phyloP scores from a whole-genome alignment of 2,113 vertebrate genomes.

The Manacus vitellinus region DNA sequence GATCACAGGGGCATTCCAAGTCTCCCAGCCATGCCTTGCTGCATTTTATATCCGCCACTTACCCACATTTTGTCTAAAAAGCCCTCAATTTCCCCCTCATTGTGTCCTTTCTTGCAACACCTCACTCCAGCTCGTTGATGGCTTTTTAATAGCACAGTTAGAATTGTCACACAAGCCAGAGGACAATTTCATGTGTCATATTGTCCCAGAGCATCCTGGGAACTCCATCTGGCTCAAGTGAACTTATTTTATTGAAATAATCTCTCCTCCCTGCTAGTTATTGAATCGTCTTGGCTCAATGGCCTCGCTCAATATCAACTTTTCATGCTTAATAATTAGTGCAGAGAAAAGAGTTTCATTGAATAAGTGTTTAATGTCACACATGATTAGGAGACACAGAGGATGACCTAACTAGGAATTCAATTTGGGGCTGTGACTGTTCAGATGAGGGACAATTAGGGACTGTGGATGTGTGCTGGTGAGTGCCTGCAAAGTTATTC shows the following conservation, averaged over 20 bases:
- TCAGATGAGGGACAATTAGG: background rate
- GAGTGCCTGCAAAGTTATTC: background rate
- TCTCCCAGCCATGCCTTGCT: background rate
- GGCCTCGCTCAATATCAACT: slow-evolving; percentile 53
- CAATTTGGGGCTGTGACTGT: background rate
- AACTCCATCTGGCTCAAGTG: slow-evolving; percentile 5
- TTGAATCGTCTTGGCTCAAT: slow-evolving; percentile 50
- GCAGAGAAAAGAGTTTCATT: slow-evolving; percentile 30
- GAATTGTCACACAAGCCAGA: slow-evolving; percentile 40
- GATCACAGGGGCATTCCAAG: background rate
- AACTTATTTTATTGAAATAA: slow-evolving; percentile 55
- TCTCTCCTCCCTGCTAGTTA: slow-evolving; percentile 59
- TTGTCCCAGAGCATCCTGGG: slow-evolving; percentile 12
- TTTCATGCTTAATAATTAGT: slow-evolving; percentile 60
- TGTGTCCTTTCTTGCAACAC: background rate
- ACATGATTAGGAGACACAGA: slow-evolving; percentile 43
- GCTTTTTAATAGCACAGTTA: slow-evolving; percentile 59
- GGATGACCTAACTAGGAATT: slow-evolving; percentile 28
- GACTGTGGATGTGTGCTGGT: background rate
- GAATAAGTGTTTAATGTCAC: slow-evolving; percentile 61
- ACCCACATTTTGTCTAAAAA: background rate
- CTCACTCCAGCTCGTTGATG: slow-evolving; percentile 1
- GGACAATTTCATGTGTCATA: slow-evolving; percentile 18
- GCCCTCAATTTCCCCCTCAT: background rate
- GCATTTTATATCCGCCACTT: background rate